Percentiles rank a stretch among this genome's conserved stretches.
Conservation (phyloP, 2,797 vertebrate genomes). For the Danio albolineatus region DNA sequence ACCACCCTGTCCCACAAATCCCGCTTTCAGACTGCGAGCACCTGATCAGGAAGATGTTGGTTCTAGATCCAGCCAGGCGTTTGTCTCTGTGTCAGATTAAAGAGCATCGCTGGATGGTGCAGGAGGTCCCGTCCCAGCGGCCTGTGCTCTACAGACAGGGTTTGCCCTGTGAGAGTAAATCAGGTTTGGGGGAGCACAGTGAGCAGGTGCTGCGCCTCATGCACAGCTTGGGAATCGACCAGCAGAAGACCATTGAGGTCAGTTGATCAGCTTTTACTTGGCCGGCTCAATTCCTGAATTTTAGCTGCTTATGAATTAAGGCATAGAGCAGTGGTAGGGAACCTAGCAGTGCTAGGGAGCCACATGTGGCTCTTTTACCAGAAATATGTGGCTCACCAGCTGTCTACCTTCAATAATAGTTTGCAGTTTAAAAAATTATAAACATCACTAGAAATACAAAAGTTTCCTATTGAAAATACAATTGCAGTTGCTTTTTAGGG, state of each 20-base stretch:
- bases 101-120: slow-evolving; percentile 97
- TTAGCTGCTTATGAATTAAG: background rate
- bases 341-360: too few relatives aligned
- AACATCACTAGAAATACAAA: too few relatives aligned
- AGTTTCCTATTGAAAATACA: too few relatives aligned
- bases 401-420: too few relatives aligned
- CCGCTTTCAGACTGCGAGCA: slow-evolving; percentile 91
- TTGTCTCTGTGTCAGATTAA: slow-evolving; percentile 94
- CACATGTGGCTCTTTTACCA: too few relatives aligned
- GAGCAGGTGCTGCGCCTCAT: slow-evolving; percentile 96
- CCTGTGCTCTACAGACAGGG: slow-evolving; percentile 88
- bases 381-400: too few relatives aligned
- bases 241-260: slow-evolving; percentile 98
- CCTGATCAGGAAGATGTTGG: slow-evolving; percentile 96
- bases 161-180: slow-evolving; percentile 77
- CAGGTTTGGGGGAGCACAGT: slow-evolving; percentile 88
- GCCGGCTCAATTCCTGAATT: background rate
- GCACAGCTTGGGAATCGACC: slow-evolving; percentile 98
- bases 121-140: slow-evolving; percentile 89
- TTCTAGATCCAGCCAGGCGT: slow-evolving; percentile 94
- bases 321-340: too few relatives aligned
- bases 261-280: slow-evolving; percentile 38
- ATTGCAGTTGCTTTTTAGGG: too few relatives aligned
- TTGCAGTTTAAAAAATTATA: too few relatives aligned
- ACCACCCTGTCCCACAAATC: background rate